Evolutionary conservation across 2,113 vertebrate genomes (phyloP).

Genomic region (Polyodon spathula): DNA sequence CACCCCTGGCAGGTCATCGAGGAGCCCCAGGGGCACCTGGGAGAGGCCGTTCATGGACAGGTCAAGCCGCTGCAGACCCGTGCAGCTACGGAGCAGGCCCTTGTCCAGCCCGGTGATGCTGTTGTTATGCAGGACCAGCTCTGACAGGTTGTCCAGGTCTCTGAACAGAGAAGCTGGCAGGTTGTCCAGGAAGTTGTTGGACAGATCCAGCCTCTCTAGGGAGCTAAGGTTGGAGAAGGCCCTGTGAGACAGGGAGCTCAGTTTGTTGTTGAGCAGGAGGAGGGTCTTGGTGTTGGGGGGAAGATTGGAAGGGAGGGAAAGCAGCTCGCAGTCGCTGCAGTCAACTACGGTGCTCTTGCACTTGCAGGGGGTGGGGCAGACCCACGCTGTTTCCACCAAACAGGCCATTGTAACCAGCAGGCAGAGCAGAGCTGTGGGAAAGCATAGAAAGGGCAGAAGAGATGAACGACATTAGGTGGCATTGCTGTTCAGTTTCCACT

Average conservation of each 20-base stretch:
- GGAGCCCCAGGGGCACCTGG: slow-evolving; percentile 72
- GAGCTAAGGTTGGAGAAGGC: slow-evolving; percentile 83
- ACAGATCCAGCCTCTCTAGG: slow-evolving; percentile 86
- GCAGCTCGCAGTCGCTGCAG: slow-evolving; percentile 79
- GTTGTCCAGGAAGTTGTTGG: slow-evolving; percentile 94
- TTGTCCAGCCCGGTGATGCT: slow-evolving; percentile 84
- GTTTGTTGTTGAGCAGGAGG: slow-evolving; percentile 87
- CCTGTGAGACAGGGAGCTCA: slow-evolving; percentile 66
- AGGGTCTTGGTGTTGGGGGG: slow-evolving; percentile 75
- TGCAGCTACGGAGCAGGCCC: slow-evolving; percentile 72
- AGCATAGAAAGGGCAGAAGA: slow-evolving; percentile 16
- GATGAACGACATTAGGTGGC: neutral
- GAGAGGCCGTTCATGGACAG: slow-evolving; percentile 87
- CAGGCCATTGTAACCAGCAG: slow-evolving; percentile 63
- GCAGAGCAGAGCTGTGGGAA: slow-evolving; percentile 59
- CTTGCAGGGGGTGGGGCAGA: slow-evolving; percentile 77
- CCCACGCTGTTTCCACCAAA: slow-evolving; percentile 50
- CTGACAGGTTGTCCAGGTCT: slow-evolving; percentile 79
- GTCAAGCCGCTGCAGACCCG: slow-evolving; percentile 74
- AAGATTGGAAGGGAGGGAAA: slow-evolving; percentile 70
- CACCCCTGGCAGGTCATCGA: slow-evolving; percentile 75
- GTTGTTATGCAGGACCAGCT: slow-evolving; percentile 87
- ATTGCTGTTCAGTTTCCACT: neutral
- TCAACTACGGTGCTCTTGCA: slow-evolving; percentile 80
- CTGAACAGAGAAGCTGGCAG: slow-evolving; percentile 75